A percentile compares a stretch with the other conserved stretches of the same genome.
Conservation (phyloP, 2,888 invertebrate species). For the Agonopterix arenella region DNA sequence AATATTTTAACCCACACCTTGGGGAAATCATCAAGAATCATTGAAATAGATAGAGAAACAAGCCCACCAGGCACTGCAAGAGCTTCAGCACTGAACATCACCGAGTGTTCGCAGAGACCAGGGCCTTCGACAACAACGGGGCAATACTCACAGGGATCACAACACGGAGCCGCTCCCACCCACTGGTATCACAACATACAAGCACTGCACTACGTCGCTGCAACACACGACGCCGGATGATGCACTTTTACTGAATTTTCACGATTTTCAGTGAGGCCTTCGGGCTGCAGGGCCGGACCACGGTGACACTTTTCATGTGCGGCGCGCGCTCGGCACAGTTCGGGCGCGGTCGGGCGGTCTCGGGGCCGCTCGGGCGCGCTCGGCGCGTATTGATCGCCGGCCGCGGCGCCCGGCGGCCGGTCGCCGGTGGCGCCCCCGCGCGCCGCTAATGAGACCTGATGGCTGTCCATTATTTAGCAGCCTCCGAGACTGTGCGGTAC, state of each 20-base stretch:
- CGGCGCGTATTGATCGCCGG: constrained; percentile 51
- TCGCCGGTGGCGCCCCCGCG: constrained; percentile 60
- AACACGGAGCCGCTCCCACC: constrained; percentile 20
- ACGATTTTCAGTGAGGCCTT: constrained; percentile 57
- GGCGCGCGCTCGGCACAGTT: constrained; percentile 29
- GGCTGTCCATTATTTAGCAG: constrained; percentile 71
- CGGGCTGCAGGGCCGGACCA: constrained; percentile 59
- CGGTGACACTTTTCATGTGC: constrained; percentile 71
- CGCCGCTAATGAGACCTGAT: constrained; percentile 68
- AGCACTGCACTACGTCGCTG: constrained; percentile 33
- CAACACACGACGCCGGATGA: constrained; percentile 17
- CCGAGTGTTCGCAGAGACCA: not conserved
- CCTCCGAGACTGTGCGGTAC: constrained; percentile 55
- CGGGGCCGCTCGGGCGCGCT: constrained; percentile 26
- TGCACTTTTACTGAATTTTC: constrained; percentile 41
- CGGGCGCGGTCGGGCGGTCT: constrained; percentile 28
- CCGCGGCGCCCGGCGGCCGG: constrained; percentile 49
- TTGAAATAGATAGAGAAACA: not conserved
- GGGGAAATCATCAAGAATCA: not conserved
- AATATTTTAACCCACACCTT: constrained; percentile 3
- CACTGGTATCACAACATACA: constrained; percentile 28
- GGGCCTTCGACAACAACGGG: constrained; percentile 11
- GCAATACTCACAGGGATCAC: constrained; percentile 53
- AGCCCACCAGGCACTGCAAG: too few species aligned
- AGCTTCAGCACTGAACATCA: too few species aligned